Evolutionary conservation across 2,888 invertebrate genomes (phyloP).

Genomic region (Sarcophaga rosellei): DNA sequence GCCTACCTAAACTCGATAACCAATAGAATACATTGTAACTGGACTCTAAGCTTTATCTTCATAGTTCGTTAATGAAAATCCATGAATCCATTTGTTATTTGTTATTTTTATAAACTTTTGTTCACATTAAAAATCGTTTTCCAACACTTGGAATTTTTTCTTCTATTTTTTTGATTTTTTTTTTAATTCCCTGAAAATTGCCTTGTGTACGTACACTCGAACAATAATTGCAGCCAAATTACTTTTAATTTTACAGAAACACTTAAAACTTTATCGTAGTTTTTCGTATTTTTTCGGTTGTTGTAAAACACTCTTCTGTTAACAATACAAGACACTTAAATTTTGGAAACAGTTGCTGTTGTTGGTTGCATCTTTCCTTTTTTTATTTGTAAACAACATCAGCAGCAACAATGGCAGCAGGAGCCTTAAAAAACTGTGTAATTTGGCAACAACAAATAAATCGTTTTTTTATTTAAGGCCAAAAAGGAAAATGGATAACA

Average conservation of each 20-base stretch:
- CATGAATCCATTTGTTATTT: not conserved
- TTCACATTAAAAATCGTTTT: not conserved
- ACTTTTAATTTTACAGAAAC: conserved; percentile 47
- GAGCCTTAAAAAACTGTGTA: not conserved
- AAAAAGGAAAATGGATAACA: no score
- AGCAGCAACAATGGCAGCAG: not conserved
- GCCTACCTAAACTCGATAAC: no score
- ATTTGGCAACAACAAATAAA: not conserved
- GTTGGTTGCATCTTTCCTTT: conserved; percentile 4
- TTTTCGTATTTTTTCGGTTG: not conserved
- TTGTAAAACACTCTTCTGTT: not conserved
- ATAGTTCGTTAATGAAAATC: no score
- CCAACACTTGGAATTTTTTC: not conserved
- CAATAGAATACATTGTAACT: no score
- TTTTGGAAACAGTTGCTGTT: conserved; percentile 19
- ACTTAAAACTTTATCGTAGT: conserved; percentile 49
- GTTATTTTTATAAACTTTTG: not conserved
- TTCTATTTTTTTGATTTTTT: not conserved
- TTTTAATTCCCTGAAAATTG: conserved; percentile 18
- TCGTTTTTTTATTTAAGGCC: not conserved
- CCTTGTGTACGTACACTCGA: not conserved
- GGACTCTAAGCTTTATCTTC: no score
- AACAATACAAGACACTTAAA: conserved; percentile 48
- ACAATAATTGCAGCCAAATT: conserved; percentile 45
- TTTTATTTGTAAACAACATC: not conserved